These are phyloP conservation scores for Bombus vancouverensis DNA, from an alignment of 1,140 invertebrate genomes.

Conservation along the genomic window DNA sequence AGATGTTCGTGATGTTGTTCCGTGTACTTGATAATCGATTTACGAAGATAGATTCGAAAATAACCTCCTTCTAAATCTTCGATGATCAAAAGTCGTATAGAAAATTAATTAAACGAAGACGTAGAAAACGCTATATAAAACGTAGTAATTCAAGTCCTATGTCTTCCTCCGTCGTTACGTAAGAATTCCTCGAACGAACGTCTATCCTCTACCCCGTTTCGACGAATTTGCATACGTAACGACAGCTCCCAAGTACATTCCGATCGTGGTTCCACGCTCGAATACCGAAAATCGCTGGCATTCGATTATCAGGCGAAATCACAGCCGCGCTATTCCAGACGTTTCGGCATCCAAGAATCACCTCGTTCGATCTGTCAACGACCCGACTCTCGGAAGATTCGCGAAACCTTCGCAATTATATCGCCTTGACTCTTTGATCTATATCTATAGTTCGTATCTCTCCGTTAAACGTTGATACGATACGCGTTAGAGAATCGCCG, in stretches of 20 bases:
- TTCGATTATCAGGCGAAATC: slow-evolving; percentile 14
- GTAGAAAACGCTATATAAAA: too few relatives aligned
- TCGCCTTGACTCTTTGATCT: not conserved
- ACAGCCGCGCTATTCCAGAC: not conserved
- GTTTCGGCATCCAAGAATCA: not conserved
- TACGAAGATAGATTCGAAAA: not conserved
- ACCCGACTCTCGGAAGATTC: not conserved
- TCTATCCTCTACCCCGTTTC: not conserved
- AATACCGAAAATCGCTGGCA: slow-evolving; percentile 17
- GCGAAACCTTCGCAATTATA: slow-evolving; percentile 1
- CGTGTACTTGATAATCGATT: not conserved
- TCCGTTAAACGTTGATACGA: not conserved
- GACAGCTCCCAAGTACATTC: slow-evolving; percentile 19
- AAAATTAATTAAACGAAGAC: not conserved
- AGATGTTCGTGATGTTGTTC: too few relatives aligned
- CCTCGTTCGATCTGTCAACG: not conserved
- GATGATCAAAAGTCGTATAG: not conserved
- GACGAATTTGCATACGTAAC: slow-evolving; percentile 35
- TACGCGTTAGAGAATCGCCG: not conserved
- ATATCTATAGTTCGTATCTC: not conserved
- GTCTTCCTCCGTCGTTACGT: not conserved
- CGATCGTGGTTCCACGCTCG: slow-evolving; percentile 20
- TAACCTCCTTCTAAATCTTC: not conserved
- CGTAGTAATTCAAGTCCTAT: not conserved
- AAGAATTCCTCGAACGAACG: slow-evolving; percentile 7